Evolutionary conservation across 2,888 invertebrate genomes (phyloP).

Genomic region (Polyploca ridens): DNA sequence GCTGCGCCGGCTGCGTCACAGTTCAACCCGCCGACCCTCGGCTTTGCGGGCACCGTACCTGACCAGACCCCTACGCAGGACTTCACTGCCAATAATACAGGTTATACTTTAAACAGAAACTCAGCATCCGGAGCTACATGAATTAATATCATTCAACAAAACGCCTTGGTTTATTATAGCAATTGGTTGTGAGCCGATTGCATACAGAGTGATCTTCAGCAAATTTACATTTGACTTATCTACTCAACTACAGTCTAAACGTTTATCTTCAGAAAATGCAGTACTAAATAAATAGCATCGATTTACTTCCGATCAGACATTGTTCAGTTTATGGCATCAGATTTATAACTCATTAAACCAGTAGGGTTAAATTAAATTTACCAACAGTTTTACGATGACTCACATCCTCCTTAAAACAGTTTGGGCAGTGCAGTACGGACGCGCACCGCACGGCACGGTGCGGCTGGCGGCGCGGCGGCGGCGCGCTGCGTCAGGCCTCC

Average conservation of each 20-base stretch:
- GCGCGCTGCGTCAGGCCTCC: conserved; percentile 28
- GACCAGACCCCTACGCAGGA: conserved; percentile 86
- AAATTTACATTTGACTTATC: no score
- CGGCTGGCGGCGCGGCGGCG: neutral
- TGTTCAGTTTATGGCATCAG: conserved; percentile 53
- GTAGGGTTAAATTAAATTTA: conserved; percentile 79
- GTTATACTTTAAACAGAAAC: conserved; percentile 41
- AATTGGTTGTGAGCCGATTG: neutral
- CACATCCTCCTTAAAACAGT: conserved; percentile 72
- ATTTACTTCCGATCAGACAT: conserved; percentile 29
- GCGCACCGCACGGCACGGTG: conserved; percentile 12
- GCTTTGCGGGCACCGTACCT: conserved; percentile 88
- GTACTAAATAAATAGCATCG: neutral
- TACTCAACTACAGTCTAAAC: no score
- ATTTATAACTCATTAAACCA: conserved; percentile 67
- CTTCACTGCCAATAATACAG: conserved; percentile 84
- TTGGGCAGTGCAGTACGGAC: conserved; percentile 32
- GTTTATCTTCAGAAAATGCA: neutral
- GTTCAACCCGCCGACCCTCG: conserved; percentile 90
- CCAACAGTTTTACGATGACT: conserved; percentile 73
- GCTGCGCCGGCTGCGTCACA: conserved; percentile 88
- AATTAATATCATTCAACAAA: no score
- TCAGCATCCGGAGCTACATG: no score
- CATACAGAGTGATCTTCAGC: no score
- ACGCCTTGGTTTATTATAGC: neutral